A percentile compares a stretch with the other conserved stretches of the same genome.
phyloP scores from a whole-genome alignment of 2,888 invertebrate genomes.

The Entomobrya multifasciata region DNA sequence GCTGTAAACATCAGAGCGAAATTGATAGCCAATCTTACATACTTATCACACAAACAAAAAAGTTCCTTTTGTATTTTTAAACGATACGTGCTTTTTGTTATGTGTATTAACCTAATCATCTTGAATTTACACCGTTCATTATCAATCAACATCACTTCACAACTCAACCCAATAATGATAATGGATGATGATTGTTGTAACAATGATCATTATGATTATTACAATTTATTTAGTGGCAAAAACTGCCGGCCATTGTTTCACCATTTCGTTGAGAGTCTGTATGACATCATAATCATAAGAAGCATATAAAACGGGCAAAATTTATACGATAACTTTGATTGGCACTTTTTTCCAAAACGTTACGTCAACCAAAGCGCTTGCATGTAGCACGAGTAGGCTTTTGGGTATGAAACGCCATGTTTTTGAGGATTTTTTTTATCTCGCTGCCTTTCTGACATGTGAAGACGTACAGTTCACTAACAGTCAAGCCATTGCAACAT shows the following conservation, averaged over 20 bases:
- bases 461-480: slow-evolving; percentile 14
- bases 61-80: too few species aligned
- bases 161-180: slow-evolving; percentile 18
- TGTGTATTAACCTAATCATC: slow-evolving; percentile 47
- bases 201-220: slow-evolving; percentile 14
- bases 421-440: slow-evolving; percentile 47
- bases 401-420: slow-evolving; percentile 49
- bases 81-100: not conserved
- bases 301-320: too few species aligned
- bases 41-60: too few species aligned
- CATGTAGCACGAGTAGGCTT: slow-evolving; percentile 65
- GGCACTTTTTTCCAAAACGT: slow-evolving; percentile 59
- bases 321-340: slow-evolving; percentile 55
- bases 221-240: slow-evolving; percentile 47
- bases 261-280: not conserved
- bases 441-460: slow-evolving; percentile 30
- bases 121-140: slow-evolving; percentile 57
- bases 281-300: not conserved
- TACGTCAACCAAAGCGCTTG: slow-evolving; percentile 50
- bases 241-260: slow-evolving; percentile 45
- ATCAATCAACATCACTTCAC: slow-evolving; percentile 62
- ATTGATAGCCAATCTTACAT: slow-evolving; percentile 22
- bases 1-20: slow-evolving; percentile 14
- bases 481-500: not conserved
- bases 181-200: not conserved